Evolutionary conservation across 2,113 vertebrate species (phyloP).

Genomic region (Anoplopoma fimbria): DNA sequence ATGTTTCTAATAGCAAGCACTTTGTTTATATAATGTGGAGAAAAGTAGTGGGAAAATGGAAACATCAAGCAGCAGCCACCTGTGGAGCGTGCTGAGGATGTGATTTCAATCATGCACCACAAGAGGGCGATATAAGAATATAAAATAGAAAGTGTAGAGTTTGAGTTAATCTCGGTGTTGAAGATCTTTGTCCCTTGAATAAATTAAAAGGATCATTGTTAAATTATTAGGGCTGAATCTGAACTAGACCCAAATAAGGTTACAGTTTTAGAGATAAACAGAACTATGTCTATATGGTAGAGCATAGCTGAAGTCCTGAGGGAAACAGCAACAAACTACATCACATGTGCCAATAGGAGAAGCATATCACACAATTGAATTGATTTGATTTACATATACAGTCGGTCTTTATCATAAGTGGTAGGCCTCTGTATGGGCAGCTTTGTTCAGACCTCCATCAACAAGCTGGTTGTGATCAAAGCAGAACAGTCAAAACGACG

Average conservation of each 20-base stretch:
- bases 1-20: background rate
- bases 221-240: background rate
- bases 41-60: background rate
- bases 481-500: conserved; percentile 1
- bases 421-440: no score
- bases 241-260: background rate
- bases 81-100: conserved; percentile 44
- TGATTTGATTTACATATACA: background rate
- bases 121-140: conserved; percentile 57
- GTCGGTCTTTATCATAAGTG: background rate
- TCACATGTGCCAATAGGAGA: background rate
- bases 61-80: conserved; percentile 17
- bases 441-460: background rate
- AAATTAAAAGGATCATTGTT: fast-evolving
- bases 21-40: background rate
- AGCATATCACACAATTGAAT: background rate
- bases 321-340: background rate
- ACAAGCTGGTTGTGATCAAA: conserved; percentile 18
- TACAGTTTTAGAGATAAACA: background rate
- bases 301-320: background rate
- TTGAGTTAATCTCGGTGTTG: background rate
- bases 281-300: no score
- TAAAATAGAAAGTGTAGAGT: background rate
- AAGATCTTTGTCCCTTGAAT: background rate
- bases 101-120: conserved; percentile 54